Conservation (phyloP, 2,888 invertebrate species). For the Nasonia oneida region DNA sequence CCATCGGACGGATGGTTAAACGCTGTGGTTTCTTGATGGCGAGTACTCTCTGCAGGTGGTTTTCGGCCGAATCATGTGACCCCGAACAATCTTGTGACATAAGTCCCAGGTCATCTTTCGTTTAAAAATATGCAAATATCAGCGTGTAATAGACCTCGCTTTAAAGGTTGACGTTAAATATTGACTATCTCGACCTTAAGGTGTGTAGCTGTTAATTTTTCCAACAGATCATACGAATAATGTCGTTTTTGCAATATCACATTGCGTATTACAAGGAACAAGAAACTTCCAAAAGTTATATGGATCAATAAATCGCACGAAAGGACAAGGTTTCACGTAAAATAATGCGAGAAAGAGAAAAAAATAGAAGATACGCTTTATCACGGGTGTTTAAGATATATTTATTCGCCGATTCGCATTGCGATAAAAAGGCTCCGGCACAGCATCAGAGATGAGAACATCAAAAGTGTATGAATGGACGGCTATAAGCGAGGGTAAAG, state of each 20-base stretch:
- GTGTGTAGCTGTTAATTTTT: neutral
- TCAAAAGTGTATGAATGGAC: conserved; percentile 34
- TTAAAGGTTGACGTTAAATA: neutral
- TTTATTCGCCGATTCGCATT: conserved; percentile 19
- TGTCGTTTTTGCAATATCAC: neutral
- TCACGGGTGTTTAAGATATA: neutral
- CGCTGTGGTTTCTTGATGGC: neutral
- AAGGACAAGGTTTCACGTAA: neutral
- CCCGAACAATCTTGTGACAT: neutral
- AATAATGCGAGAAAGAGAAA: neutral
- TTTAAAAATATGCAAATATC: too few species aligned
- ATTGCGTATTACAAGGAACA: neutral
- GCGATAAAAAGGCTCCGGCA: conserved; percentile 20
- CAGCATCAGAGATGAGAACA: conserved; percentile 8
- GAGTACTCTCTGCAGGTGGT: neutral
- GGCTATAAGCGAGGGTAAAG: conserved; percentile 24
- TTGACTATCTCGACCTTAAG: neutral
- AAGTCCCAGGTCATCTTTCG: neutral
- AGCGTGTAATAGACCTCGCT: neutral
- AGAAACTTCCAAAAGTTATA: neutral
- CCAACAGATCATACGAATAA: neutral
- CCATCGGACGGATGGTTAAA: neutral
- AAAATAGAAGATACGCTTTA: neutral
- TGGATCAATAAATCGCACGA: too few species aligned
- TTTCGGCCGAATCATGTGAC: neutral